phyloP scores from a whole-genome alignment of 2,888 invertebrate genomes.

The Drosophila prostipennis region DNA sequence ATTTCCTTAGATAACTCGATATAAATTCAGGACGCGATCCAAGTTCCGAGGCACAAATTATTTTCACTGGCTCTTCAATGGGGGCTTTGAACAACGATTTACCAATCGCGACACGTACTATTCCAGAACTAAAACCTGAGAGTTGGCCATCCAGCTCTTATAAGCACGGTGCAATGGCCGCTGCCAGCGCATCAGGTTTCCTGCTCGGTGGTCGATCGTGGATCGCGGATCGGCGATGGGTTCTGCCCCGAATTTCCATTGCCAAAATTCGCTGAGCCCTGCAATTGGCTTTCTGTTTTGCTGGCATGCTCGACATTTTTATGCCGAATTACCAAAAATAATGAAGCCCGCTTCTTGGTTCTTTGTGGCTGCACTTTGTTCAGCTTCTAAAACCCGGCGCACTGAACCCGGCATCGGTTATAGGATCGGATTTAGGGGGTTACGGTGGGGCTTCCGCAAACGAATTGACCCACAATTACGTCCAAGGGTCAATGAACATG shows the following conservation, averaged over 20 bases:
- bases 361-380: slow-evolving; percentile 46
- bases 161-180: slow-evolving; percentile 74
- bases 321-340: slow-evolving; percentile 71
- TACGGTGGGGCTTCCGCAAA: slow-evolving; percentile 63
- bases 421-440: slow-evolving; percentile 7
- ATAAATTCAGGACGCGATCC: slow-evolving; percentile 66
- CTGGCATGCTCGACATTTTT: slow-evolving; percentile 72
- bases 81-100: background rate
- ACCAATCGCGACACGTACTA: slow-evolving; percentile 81
- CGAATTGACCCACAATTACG: slow-evolving; percentile 76
- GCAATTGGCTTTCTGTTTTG: slow-evolving; percentile 53
- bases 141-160: slow-evolving; percentile 71
- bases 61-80: slow-evolving; percentile 48
- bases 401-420: slow-evolving; percentile 48
- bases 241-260: slow-evolving; percentile 35
- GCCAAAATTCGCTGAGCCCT: slow-evolving; percentile 66
- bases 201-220: slow-evolving; percentile 55
- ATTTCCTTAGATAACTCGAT: slow-evolving; percentile 84
- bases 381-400: slow-evolving; percentile 38
- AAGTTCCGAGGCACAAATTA: slow-evolving; percentile 9
- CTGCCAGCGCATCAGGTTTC: slow-evolving; percentile 76
- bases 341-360: slow-evolving; percentile 29
- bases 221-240: slow-evolving; percentile 49
- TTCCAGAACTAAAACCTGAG: slow-evolving; percentile 65
- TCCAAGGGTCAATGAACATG: slow-evolving; percentile 63